phyloP scores from a whole-genome alignment of 2,797 vertebrate genomes.

The Phalanger gymnotis region DNA sequence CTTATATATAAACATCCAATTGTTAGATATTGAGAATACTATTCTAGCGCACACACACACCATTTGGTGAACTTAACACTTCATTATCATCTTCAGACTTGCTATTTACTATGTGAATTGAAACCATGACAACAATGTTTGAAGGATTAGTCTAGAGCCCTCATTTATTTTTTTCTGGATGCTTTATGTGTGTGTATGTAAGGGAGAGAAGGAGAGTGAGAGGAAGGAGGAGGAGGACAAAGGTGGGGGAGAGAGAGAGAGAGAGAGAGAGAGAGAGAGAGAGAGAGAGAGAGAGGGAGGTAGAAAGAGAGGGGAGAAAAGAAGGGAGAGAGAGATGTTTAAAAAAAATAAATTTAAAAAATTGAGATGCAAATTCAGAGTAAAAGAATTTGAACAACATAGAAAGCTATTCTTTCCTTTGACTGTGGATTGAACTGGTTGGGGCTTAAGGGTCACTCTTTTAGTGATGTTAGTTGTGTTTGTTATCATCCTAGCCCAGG shows the following conservation, averaged over 20 bases:
- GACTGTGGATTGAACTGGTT: not conserved
- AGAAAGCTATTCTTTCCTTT: not conserved
- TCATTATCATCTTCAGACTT: slow-evolving; percentile 71
- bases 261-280: no score
- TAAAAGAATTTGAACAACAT: slow-evolving; percentile 55
- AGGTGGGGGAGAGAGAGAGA: not conserved
- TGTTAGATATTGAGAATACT: slow-evolving; percentile 51
- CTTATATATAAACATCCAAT: slow-evolving; percentile 43
- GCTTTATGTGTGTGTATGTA: slow-evolving; percentile 57
- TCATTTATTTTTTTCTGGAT: slow-evolving; percentile 67
- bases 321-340: slow-evolving; percentile 2
- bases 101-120: slow-evolving; percentile 76
- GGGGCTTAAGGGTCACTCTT: not conserved
- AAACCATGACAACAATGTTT: slow-evolving; percentile 69
- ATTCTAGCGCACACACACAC: slow-evolving; percentile 69
- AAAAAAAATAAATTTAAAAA: slow-evolving; percentile 67
- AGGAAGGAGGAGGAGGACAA: not conserved
- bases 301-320: rapidly evolving
- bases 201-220: not conserved
- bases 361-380: slow-evolving; percentile 49
- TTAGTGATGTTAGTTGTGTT: not conserved
- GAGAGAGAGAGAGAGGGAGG: no score
- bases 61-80: slow-evolving; percentile 80
- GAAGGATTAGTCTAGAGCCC: slow-evolving; percentile 74
- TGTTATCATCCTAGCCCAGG: slow-evolving; percentile 33